Conservation (phyloP, 2,113 vertebrate species). For the Herpetotheres cachinnans region DNA sequence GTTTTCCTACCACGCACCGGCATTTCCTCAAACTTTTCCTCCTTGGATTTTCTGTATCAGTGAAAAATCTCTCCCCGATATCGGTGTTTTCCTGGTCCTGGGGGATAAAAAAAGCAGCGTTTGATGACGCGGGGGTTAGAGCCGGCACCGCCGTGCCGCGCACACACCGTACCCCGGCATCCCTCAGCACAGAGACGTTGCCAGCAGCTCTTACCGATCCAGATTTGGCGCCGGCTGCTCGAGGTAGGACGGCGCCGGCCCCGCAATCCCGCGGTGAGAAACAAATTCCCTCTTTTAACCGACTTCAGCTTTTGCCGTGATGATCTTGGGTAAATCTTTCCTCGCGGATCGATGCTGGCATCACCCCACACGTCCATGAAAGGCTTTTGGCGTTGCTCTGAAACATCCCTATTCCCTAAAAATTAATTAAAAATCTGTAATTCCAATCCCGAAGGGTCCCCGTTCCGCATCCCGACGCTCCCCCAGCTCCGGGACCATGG, state of each 20-base stretch:
- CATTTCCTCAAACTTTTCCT: neutral
- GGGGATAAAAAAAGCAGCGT: rapidly evolving
- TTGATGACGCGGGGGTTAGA: neutral
- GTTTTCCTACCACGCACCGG: neutral
- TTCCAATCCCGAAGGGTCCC: neutral
- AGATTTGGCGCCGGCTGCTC: neutral
- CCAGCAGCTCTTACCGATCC: neutral
- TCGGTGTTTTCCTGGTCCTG: neutral
- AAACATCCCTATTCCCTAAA: neutral
- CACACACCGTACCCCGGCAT: neutral
- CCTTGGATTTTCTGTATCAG: neutral
- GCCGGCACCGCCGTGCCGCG: neutral
- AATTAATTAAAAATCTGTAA: too few relatives aligned
- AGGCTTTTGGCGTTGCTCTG: neutral
- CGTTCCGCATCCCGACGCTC: rapidly evolving
- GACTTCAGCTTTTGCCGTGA: neutral
- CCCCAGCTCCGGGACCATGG: rapidly evolving
- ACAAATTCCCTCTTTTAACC: neutral
- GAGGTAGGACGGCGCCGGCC: neutral
- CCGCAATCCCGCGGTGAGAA: neutral
- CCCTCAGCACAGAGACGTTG: neutral
- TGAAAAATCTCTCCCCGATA: neutral
- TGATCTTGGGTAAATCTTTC: neutral
- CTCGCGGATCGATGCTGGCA: neutral
- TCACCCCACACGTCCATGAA: neutral